Conservation (phyloP, 2,113 vertebrate species). For the Phaetusa simplex region DNA sequence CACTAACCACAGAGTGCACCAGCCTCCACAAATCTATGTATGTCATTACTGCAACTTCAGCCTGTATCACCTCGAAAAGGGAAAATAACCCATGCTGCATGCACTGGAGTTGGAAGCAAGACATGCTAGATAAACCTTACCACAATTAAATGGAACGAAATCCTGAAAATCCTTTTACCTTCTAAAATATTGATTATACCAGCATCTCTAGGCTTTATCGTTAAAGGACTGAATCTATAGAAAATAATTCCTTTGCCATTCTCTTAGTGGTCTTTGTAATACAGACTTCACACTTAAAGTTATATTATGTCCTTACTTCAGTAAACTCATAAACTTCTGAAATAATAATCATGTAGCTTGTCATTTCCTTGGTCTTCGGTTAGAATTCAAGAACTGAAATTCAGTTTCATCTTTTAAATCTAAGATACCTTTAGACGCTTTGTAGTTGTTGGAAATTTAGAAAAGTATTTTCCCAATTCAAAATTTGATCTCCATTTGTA, state of each 20-base stretch:
- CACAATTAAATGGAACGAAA: neutral
- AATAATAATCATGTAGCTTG: neutral
- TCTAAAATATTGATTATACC: neutral
- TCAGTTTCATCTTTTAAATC: neutral
- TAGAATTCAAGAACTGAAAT: neutral
- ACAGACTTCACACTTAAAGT: neutral
- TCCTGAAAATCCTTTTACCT: neutral
- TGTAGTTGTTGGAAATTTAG: neutral
- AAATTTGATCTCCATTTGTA: neutral
- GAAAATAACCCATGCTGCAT: neutral
- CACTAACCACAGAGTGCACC: neutral
- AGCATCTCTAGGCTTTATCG: neutral
- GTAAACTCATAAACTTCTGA: neutral
- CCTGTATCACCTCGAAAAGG: neutral
- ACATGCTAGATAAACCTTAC: neutral
- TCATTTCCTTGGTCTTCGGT: neutral
- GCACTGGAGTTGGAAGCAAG: neutral
- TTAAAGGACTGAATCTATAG: neutral
- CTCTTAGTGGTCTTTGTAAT: neutral
- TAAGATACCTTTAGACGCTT: neutral
- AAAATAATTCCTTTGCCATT: neutral
- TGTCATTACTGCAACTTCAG: neutral
- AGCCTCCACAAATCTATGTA: neutral
- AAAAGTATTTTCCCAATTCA: neutral
- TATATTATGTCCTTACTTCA: neutral